phyloP scores from a whole-genome alignment of 2,888 invertebrate species.

The Oligia latruncula region DNA sequence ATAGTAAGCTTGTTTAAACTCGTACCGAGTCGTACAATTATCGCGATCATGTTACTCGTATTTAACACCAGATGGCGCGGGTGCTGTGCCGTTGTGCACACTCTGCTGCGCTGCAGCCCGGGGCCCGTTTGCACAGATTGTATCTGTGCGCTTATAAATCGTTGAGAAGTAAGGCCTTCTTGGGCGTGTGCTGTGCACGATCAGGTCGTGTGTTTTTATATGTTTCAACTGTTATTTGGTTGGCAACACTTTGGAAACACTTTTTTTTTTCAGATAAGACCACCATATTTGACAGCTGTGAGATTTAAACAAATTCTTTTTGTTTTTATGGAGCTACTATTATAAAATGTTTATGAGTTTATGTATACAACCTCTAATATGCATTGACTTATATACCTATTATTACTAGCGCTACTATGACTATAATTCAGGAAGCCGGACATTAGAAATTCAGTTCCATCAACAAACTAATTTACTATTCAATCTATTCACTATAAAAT shows the following conservation, averaged over 20 bases:
- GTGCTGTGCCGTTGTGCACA: conserved; percentile 1
- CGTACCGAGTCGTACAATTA: conserved; percentile 30
- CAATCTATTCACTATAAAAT: background rate
- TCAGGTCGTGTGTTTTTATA: conserved; percentile 13
- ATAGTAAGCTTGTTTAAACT: conserved; percentile 29
- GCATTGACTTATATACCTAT: too few species aligned
- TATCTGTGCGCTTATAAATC: conserved; percentile 39
- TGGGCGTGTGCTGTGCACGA: conserved; percentile 19
- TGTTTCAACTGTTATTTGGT: background rate
- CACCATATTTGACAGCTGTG: background rate
- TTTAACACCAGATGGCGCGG: conserved; percentile 50
- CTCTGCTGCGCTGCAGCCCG: background rate
- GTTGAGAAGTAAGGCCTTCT: conserved; percentile 21
- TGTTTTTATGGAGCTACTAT: background rate
- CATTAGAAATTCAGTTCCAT: background rate
- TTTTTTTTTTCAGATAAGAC: background rate
- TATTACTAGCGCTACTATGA: background rate
- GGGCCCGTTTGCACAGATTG: conserved; percentile 38
- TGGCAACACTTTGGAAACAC: background rate
- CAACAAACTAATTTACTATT: background rate
- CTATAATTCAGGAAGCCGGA: background rate
- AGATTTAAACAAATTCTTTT: background rate
- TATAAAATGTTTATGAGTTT: background rate
- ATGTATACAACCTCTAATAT: background rate
- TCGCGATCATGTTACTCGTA: conserved; percentile 40